Conservation (phyloP, 35 echinoderm and acorn worm genomes). For the Heliocidaris tuberculata region DNA sequence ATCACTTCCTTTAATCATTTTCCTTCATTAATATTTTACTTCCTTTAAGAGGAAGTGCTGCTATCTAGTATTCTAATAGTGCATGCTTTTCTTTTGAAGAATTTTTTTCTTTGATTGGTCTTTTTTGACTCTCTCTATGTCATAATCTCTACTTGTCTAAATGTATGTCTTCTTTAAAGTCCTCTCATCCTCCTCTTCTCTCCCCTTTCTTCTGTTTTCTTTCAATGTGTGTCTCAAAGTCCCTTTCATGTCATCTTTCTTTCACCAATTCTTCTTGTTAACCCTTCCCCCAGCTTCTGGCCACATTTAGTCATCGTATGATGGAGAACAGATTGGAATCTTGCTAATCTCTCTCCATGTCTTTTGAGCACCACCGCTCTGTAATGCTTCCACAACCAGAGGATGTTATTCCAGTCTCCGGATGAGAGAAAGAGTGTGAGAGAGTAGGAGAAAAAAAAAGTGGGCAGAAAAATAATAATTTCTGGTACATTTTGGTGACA, state of each 20-base stretch:
- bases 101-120: neutral
- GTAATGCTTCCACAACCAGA: neutral
- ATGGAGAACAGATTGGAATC: constrained; percentile 16
- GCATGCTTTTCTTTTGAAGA: neutral
- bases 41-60: neutral
- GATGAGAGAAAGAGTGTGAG: constrained; percentile 4
- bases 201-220: neutral
- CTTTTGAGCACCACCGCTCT: neutral
- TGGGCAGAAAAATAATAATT: neutral
- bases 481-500: neutral
- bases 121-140: neutral
- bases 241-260: neutral
- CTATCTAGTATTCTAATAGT: neutral
- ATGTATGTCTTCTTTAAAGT: neutral
- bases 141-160: neutral
- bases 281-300: neutral
- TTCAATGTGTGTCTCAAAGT: neutral
- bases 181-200: neutral
- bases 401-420: constrained; percentile 20
- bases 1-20: neutral
- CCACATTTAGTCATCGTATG: neutral
- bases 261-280: neutral
- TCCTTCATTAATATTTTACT: neutral
- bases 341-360: neutral
- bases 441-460: neutral